These are phyloP conservation scores for Drosophila kokeensis DNA, from an alignment of 2,888 invertebrate genomes.

Conservation along the genomic window DNA sequence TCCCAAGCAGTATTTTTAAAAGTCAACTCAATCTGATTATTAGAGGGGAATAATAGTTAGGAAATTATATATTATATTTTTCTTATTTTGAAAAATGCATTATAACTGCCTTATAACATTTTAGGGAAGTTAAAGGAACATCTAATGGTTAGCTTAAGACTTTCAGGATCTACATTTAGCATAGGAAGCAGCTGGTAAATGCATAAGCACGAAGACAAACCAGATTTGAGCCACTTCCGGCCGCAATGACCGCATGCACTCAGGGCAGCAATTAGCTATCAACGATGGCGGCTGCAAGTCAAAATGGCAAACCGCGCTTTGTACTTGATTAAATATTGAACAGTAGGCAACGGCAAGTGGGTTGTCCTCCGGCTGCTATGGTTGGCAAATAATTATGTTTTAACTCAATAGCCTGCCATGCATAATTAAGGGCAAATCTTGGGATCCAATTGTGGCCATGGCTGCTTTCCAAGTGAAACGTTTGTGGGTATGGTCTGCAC, in stretches of 20 bases:
- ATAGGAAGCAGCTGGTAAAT: background rate
- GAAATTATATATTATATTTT: background rate
- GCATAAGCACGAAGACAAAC: slow-evolving; percentile 11
- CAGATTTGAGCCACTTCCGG: slow-evolving; percentile 21
- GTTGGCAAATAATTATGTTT: slow-evolving; percentile 60
- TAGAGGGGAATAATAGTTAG: background rate
- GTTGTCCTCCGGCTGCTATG: slow-evolving; percentile 10
- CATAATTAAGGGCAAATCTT: slow-evolving; percentile 51
- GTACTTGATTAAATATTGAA: slow-evolving; percentile 66
- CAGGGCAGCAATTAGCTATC: slow-evolving; percentile 30
- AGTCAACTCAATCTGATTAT: background rate
- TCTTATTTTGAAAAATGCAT: background rate
- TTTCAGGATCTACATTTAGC: background rate
- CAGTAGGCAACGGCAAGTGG: slow-evolving; percentile 14
- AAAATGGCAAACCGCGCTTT: slow-evolving; percentile 39
- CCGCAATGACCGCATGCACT: slow-evolving; percentile 13
- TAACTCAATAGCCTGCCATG: slow-evolving; percentile 46
- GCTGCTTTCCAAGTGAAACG: slow-evolving; percentile 18
- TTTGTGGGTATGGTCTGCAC: slow-evolving; percentile 6
- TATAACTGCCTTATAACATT: too few species aligned
- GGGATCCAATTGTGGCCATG: slow-evolving; percentile 33
- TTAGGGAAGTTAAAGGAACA: background rate
- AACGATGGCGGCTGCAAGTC: slow-evolving; percentile 7
- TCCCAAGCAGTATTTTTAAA: background rate
- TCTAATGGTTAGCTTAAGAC: background rate